Conservation (phyloP, 1,140 invertebrate genomes). For the Calosoma granatense region DNA sequence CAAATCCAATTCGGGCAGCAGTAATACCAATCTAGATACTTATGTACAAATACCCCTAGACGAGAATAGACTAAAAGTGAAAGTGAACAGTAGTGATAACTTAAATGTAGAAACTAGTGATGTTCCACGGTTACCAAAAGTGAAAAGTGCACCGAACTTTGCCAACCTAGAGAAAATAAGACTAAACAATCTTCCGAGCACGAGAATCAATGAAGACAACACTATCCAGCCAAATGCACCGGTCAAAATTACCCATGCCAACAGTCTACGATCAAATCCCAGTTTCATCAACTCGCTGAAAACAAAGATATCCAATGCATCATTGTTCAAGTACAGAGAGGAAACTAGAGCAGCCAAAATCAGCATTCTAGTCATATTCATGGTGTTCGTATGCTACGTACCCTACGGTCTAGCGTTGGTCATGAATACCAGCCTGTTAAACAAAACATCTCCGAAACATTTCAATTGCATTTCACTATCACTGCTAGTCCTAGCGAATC, state of each 20-base stretch:
- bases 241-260: constrained; percentile 26
- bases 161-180: constrained; percentile 17
- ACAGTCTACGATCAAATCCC: constrained; percentile 33
- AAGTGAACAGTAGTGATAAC: constrained; percentile 10
- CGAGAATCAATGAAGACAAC: constrained; percentile 1
- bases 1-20: constrained; percentile 29
- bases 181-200: constrained; percentile 6
- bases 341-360: constrained; percentile 71
- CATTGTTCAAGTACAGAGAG: constrained; percentile 70
- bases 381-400: constrained; percentile 59
- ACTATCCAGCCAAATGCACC: no score
- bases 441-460: constrained; percentile 32
- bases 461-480: constrained; percentile 46
- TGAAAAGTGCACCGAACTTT: constrained; percentile 29
- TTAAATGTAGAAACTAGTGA: background rate
- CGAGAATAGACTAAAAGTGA: constrained; percentile 2
- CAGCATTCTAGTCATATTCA: constrained; percentile 59
- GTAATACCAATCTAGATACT: constrained; percentile 18
- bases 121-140: constrained; percentile 21
- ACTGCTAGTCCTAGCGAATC: constrained; percentile 54
- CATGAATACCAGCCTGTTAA: constrained; percentile 32
- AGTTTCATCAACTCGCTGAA: constrained; percentile 59
- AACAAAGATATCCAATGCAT: constrained; percentile 69
- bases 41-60: constrained; percentile 8
- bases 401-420: constrained; percentile 51